phyloP scores from a whole-genome alignment of 2,113 vertebrate genomes.

The Reinhardtius hippoglossoides region DNA sequence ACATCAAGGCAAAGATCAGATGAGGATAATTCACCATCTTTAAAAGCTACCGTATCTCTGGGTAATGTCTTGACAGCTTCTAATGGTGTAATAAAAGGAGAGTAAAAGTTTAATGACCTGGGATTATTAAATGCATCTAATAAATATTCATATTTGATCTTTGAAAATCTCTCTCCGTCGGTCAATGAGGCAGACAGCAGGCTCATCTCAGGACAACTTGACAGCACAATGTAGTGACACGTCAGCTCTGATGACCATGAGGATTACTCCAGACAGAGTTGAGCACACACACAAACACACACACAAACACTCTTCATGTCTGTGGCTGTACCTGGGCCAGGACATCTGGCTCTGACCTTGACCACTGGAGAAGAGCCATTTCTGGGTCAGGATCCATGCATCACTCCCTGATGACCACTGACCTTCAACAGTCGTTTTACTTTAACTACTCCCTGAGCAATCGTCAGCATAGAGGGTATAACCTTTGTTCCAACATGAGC shows the following conservation, averaged over 20 bases:
- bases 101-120: constrained; percentile 46
- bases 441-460: constrained; percentile 66
- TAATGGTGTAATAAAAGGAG: constrained; percentile 28
- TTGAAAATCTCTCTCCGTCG: constrained; percentile 21
- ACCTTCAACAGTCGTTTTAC: constrained; percentile 67
- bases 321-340: constrained; percentile 48
- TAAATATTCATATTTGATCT: constrained; percentile 42
- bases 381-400: constrained; percentile 69
- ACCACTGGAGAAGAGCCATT: constrained; percentile 60
- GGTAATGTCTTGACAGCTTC: constrained; percentile 46
- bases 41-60: constrained; percentile 17
- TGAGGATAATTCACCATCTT: constrained; percentile 14
- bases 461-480: constrained; percentile 62
- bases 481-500: constrained; percentile 71
- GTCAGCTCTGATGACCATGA: constrained; percentile 2
- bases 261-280: constrained; percentile 8
- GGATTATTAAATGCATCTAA: constrained; percentile 21
- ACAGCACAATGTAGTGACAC: neutral
- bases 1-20: neutral
- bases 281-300: neutral
- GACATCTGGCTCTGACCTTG: constrained; percentile 76
- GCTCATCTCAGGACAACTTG: constrained; percentile 1
- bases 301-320: constrained; percentile 42
- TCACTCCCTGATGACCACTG: constrained; percentile 70
- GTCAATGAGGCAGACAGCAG: neutral